Evolutionary conservation across 1,140 invertebrate genomes (phyloP).

Genomic region (Fopius arisanus): DNA sequence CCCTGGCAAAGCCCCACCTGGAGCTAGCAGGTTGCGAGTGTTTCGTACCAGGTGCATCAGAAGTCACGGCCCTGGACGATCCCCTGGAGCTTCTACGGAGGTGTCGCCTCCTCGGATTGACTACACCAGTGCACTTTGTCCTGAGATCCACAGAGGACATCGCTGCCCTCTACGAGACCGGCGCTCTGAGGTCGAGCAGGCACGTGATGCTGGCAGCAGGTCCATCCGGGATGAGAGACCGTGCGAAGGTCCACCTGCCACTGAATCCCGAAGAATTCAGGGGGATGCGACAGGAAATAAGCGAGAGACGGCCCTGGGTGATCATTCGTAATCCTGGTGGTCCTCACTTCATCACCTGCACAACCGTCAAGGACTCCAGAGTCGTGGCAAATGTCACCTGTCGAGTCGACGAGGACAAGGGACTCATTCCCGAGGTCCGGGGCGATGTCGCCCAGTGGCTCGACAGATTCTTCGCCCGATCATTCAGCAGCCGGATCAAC

Average conservation of each 20-base stretch:
- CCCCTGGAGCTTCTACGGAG: slow-evolving; percentile 74
- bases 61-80: slow-evolving; percentile 77
- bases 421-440: slow-evolving; percentile 73
- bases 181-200: slow-evolving; percentile 69
- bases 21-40: slow-evolving; percentile 79
- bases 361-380: slow-evolving; percentile 77
- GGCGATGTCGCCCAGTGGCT: slow-evolving; percentile 76
- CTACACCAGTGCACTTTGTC: slow-evolving; percentile 71
- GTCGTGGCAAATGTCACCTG: slow-evolving; percentile 83
- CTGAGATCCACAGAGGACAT: slow-evolving; percentile 74
- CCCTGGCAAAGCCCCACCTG: slow-evolving; percentile 79
- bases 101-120: slow-evolving; percentile 70
- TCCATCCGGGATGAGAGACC: slow-evolving; percentile 73
- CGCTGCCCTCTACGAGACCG: slow-evolving; percentile 73
- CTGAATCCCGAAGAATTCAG: slow-evolving; percentile 65
- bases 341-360: slow-evolving; percentile 79
- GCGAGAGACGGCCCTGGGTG: slow-evolving; percentile 77
- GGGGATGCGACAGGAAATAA: slow-evolving; percentile 66
- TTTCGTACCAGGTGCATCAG: slow-evolving; percentile 76
- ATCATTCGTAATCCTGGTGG: slow-evolving; percentile 77
- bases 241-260: slow-evolving; percentile 73
- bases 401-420: slow-evolving; percentile 72
- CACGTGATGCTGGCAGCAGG: slow-evolving; percentile 78
- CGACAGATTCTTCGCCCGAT: slow-evolving; percentile 72
- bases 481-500: slow-evolving; percentile 69